These are phyloP conservation scores for Seira ritae DNA, from an alignment of 2,888 invertebrate genomes.

Conservation along the genomic window DNA sequence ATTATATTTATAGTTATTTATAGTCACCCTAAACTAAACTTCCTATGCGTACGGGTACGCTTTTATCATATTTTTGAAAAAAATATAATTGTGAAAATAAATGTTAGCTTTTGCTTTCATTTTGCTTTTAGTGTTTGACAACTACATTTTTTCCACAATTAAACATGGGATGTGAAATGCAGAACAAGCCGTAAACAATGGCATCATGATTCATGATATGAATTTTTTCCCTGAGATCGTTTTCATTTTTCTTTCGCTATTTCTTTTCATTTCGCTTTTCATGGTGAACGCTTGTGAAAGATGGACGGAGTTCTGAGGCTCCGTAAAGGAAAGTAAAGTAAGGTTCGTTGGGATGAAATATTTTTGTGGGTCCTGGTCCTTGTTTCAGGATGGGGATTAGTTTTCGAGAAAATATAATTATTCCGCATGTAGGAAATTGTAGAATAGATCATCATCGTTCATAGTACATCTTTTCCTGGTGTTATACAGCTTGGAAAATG, in stretches of 20 bases:
- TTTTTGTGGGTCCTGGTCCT: too few species aligned
- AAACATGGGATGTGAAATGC: too few species aligned
- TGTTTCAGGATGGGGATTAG: too few species aligned
- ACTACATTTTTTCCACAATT: not conserved
- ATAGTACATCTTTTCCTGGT: too few species aligned
- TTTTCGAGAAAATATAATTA: too few species aligned
- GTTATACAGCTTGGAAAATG: too few species aligned
- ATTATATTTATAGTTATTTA: not conserved
- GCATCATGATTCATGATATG: constrained; percentile 2
- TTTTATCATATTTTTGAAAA: not conserved
- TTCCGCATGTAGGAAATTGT: too few species aligned
- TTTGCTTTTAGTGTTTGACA: constrained; percentile 23
- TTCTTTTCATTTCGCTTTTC: constrained; percentile 54
- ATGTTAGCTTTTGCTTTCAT: constrained; percentile 40
- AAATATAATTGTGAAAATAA: not conserved
- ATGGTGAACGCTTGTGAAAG: constrained; percentile 8
- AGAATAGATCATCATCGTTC: too few species aligned
- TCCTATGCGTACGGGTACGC: not conserved
- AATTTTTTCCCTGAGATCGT: constrained; percentile 12
- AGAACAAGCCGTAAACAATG: not conserved
- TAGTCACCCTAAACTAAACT: constrained; percentile 10
- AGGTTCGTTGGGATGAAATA: too few species aligned
- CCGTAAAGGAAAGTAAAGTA: too few species aligned
- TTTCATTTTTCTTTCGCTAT: not conserved
- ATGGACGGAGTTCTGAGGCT: not conserved